Evolutionary conservation across 2,888 invertebrate genomes (phyloP).

Genomic region (Syrista parreyssii): DNA sequence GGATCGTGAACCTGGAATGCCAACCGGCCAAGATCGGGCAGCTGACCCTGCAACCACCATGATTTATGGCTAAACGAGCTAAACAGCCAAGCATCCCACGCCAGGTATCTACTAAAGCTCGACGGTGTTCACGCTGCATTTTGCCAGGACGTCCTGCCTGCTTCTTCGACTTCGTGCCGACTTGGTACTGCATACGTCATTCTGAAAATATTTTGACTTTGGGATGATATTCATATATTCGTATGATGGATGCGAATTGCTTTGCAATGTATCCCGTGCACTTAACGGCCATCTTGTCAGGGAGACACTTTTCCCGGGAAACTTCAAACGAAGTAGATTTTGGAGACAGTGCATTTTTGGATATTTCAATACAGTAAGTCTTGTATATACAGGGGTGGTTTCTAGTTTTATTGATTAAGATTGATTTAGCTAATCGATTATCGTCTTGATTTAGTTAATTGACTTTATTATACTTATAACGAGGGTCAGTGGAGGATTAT

Average conservation of each 20-base stretch:
- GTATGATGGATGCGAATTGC: conserved; percentile 6
- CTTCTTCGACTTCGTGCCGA: conserved; percentile 20
- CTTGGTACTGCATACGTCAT: conserved; percentile 40
- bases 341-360: background rate
- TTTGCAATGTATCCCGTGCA: background rate
- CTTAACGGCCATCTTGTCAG: background rate
- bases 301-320: background rate
- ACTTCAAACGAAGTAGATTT: background rate
- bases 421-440: too few relatives aligned
- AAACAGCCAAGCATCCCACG: conserved; percentile 50
- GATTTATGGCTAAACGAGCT: conserved; percentile 56
- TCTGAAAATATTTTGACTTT: conserved; percentile 57
- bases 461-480: background rate
- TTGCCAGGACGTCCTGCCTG: conserved; percentile 28
- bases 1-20: conserved; percentile 45
- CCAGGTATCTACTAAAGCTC: conserved; percentile 51
- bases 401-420: background rate
- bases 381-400: background rate
- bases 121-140: conserved; percentile 39
- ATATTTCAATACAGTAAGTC: background rate
- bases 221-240: conserved; percentile 33
- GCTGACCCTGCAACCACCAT: conserved; percentile 55
- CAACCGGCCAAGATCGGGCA: conserved; percentile 45
- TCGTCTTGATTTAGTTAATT: background rate
- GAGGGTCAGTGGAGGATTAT: background rate